These are phyloP conservation scores for Dendrophyllia cribrosa DNA, from an alignment of 64 coral and sea anemone species.

Conservation along the genomic window DNA sequence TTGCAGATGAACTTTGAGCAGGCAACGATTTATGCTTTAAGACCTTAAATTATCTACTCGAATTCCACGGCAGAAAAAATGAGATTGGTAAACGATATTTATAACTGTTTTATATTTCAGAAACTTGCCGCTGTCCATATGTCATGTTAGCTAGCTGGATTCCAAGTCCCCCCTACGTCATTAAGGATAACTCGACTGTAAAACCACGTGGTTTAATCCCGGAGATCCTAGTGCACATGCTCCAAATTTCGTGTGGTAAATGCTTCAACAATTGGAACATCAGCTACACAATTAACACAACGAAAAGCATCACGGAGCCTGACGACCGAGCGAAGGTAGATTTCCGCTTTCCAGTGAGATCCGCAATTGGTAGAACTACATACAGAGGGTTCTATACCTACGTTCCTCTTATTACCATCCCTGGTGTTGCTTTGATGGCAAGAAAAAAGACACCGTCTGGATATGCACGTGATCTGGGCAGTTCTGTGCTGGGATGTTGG, in stretches of 20 bases:
- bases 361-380: slow-evolving; percentile 21
- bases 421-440: slow-evolving; percentile 75
- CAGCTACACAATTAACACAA: slow-evolving; percentile 27
- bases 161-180: slow-evolving; percentile 59
- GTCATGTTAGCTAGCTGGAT: slow-evolving; percentile 48
- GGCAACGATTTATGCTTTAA: no score
- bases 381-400: slow-evolving; percentile 23
- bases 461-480: slow-evolving; percentile 45
- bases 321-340: neutral
- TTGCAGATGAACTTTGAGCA: no score
- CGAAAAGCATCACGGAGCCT: neutral
- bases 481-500: slow-evolving; percentile 58
- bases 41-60: no score
- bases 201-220: slow-evolving; percentile 55
- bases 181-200: neutral
- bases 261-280: slow-evolving; percentile 40
- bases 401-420: slow-evolving; percentile 67
- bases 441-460: slow-evolving; percentile 36
- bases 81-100: neutral
- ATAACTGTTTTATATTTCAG: neutral
- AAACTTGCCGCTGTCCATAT: slow-evolving; percentile 65
- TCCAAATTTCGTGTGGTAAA: slow-evolving; percentile 24
- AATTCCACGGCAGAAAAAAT: neutral
- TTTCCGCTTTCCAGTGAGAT: slow-evolving; percentile 62
- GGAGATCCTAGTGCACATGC: slow-evolving; percentile 49